These are phyloP conservation scores for Myrmecobius fasciatus DNA, from an alignment of 2,113 vertebrate species.

Conservation along the genomic window DNA sequence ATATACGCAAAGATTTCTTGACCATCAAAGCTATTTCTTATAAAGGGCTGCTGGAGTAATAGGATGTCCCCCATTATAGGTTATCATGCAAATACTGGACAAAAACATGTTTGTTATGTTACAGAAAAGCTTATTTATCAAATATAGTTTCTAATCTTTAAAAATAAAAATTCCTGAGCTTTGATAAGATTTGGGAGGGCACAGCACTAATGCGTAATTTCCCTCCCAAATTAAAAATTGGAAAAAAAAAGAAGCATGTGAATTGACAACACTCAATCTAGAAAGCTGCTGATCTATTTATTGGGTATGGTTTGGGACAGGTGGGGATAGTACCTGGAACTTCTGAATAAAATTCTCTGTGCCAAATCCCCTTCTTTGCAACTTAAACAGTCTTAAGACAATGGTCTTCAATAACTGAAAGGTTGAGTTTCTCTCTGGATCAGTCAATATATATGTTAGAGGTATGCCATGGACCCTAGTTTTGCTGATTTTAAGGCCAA, in stretches of 20 bases:
- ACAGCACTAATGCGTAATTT: not conserved
- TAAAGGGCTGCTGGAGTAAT: not conserved
- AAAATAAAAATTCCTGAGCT: not conserved
- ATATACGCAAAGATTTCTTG: not conserved
- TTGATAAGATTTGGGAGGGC: not conserved
- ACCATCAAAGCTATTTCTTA: not conserved
- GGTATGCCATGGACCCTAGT: not conserved
- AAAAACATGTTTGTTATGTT: not conserved
- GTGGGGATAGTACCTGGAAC: not conserved
- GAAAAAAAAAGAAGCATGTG: not conserved
- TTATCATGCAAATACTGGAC: not conserved
- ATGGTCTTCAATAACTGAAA: not conserved
- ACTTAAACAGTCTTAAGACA: not conserved
- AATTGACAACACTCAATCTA: not conserved
- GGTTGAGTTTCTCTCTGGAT: not conserved
- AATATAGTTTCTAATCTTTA: not conserved
- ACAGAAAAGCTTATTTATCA: not conserved
- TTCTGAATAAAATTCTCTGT: not conserved
- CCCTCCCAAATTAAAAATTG: not conserved
- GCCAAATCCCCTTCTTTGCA: not conserved
- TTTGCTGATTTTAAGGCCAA: not conserved
- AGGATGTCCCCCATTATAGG: not conserved
- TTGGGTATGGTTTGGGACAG: not conserved
- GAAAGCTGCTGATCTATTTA: not conserved
- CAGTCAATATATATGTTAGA: not conserved